Conservation (phyloP, 2,113 vertebrate species). For the Mustela nigripes region DNA sequence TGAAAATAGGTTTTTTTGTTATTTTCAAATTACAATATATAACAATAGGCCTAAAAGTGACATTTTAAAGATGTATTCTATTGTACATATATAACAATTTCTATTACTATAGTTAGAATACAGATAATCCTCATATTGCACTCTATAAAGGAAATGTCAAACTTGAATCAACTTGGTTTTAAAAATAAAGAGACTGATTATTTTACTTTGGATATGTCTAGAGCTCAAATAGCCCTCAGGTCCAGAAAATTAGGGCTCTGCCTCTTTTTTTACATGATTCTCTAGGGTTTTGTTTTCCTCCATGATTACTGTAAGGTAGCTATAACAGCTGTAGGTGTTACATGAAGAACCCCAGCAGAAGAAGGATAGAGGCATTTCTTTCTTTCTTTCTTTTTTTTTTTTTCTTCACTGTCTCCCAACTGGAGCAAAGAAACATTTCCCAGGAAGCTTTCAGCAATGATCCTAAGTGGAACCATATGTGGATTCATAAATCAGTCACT, state of each 20-base stretch:
- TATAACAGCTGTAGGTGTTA: rapidly evolving
- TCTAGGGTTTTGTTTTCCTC: neutral
- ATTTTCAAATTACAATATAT: slow-evolving; percentile 11
- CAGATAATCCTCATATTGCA: neutral
- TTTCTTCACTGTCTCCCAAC: neutral
- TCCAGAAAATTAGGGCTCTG: neutral
- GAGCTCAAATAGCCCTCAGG: neutral
- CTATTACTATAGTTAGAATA: neutral
- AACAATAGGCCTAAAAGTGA: neutral
- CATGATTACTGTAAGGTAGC: neutral
- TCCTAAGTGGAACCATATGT: neutral
- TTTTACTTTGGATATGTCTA: neutral
- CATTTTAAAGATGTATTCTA: slow-evolving; percentile 16
- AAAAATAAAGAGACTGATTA: slow-evolving; percentile 9
- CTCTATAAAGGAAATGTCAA: slow-evolving; percentile 45
- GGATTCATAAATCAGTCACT: neutral
- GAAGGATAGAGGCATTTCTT: neutral
- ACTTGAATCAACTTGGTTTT: neutral
- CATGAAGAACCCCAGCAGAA: neutral
- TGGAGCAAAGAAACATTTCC: neutral
- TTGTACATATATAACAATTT: neutral
- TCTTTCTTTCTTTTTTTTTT: neutral
- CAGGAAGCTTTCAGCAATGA: too few relatives aligned
- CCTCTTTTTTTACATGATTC: neutral
- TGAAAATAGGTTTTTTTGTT: neutral